phyloP scores from a whole-genome alignment of 2,888 invertebrate genomes.

The Margaritifera margaritifera region DNA sequence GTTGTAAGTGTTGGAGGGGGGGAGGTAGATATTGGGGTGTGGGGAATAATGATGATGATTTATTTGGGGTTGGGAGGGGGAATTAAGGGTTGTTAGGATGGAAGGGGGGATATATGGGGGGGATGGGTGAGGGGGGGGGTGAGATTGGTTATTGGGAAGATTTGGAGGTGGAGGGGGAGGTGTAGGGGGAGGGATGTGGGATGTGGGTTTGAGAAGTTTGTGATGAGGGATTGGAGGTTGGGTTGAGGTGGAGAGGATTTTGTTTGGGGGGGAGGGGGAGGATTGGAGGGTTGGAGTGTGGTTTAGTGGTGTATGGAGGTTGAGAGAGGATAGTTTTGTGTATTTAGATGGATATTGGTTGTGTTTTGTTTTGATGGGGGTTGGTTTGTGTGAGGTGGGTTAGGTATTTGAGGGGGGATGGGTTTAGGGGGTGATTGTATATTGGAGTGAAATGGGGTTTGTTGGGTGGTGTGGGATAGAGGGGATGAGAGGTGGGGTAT shows the following conservation, averaged over 20 bases:
- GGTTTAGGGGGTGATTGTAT: too few relatives aligned
- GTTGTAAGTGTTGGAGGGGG: neutral
- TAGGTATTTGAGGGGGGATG: too few relatives aligned
- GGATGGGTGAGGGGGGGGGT: neutral
- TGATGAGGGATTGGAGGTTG: neutral
- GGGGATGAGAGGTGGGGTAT: too few relatives aligned
- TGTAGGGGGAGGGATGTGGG: neutral
- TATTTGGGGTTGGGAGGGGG: neutral
- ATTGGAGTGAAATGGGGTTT: too few relatives aligned
- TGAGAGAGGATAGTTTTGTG: too few relatives aligned
- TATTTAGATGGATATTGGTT: too few relatives aligned
- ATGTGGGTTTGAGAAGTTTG: neutral
- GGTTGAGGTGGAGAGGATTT: slow-evolving; percentile 1
- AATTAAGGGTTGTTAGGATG: neutral
- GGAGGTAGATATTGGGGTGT: neutral
- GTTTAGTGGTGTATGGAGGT: neutral
- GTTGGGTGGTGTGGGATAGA: too few relatives aligned
- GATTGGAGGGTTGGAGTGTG: neutral
- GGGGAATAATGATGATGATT: neutral
- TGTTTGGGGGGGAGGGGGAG: slow-evolving; percentile 3
- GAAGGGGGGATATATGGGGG: neutral
- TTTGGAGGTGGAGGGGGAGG: neutral
- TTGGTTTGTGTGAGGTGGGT: too few relatives aligned
- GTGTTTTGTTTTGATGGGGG: too few relatives aligned
- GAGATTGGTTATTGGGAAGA: neutral